A percentile compares a stretch with the other conserved stretches of the same genome.
phyloP scores from a whole-genome alignment of 2,113 vertebrate species.

The Equus quagga region DNA sequence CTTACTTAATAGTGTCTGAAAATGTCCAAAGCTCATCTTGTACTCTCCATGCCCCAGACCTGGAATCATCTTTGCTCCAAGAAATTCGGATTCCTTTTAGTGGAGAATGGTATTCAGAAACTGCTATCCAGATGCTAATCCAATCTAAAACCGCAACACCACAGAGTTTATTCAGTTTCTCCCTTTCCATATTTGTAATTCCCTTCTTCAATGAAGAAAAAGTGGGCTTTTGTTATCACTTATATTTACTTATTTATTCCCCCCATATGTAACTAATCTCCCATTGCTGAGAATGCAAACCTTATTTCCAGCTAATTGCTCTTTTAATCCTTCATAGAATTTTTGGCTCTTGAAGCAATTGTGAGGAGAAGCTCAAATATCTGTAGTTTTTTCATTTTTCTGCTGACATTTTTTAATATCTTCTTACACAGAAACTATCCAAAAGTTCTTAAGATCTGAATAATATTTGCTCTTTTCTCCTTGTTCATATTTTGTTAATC shows the following conservation, averaged over 20 bases:
- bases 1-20: background rate
- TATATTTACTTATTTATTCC: background rate
- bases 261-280: background rate
- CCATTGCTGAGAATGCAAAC: background rate
- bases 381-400: background rate
- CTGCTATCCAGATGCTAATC: background rate
- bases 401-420: background rate
- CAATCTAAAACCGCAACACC: background rate
- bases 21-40: background rate
- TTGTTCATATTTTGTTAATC: background rate
- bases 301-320: background rate
- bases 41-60: background rate
- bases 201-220: background rate
- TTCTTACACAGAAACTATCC: background rate
- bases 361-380: background rate
- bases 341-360: background rate
- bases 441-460: background rate
- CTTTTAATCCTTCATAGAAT: background rate
- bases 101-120: background rate
- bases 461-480: background rate
- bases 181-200: background rate
- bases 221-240: background rate
- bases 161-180: background rate
- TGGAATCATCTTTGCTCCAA: background rate
- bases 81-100: background rate